These are phyloP conservation scores for Hippocampus comes DNA, from an alignment of 2,113 vertebrate genomes.

Conservation along the genomic window DNA sequence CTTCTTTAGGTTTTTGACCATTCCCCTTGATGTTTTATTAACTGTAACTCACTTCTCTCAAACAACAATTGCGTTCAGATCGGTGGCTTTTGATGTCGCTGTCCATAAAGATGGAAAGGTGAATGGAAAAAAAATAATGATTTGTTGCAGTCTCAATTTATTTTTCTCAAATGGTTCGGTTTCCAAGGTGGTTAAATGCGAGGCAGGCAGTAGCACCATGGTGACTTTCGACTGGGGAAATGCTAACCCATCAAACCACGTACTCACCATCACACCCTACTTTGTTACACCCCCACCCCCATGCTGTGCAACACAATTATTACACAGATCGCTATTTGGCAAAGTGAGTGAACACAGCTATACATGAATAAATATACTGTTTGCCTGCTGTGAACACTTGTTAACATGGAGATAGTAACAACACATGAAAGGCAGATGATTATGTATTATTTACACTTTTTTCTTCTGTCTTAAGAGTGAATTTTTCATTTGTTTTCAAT, in stretches of 20 bases:
- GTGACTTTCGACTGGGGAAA: slow-evolving; percentile 25
- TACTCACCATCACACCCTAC: slow-evolving; percentile 10
- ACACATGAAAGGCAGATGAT: slow-evolving; percentile 46
- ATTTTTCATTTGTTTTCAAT: too few relatives aligned
- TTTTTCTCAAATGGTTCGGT: slow-evolving; percentile 40
- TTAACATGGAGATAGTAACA: slow-evolving; percentile 48
- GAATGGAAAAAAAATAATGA: slow-evolving; percentile 15
- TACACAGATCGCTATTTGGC: slow-evolving; percentile 30
- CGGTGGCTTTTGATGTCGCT: slow-evolving; percentile 1
- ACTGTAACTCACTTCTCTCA: neutral
- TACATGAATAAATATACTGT: slow-evolving; percentile 36
- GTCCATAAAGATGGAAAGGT: neutral
- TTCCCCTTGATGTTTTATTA: neutral
- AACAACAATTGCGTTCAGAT: slow-evolving; percentile 4
- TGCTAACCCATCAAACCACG: slow-evolving; percentile 42
- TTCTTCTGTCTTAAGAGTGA: too few relatives aligned
- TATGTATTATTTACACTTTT: slow-evolving; percentile 46
- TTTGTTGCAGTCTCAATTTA: slow-evolving; percentile 24
- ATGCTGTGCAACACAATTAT: slow-evolving; percentile 39
- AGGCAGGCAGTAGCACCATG: slow-evolving; percentile 2
- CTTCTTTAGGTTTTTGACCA: too few relatives aligned
- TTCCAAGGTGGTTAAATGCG: slow-evolving; percentile 28
- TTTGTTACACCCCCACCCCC: slow-evolving; percentile 1
- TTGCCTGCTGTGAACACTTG: slow-evolving; percentile 48
- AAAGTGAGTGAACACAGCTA: slow-evolving; percentile 14